These are phyloP conservation scores for Cacatua alba DNA, from an alignment of 2,113 vertebrate species.

Conservation along the genomic window DNA sequence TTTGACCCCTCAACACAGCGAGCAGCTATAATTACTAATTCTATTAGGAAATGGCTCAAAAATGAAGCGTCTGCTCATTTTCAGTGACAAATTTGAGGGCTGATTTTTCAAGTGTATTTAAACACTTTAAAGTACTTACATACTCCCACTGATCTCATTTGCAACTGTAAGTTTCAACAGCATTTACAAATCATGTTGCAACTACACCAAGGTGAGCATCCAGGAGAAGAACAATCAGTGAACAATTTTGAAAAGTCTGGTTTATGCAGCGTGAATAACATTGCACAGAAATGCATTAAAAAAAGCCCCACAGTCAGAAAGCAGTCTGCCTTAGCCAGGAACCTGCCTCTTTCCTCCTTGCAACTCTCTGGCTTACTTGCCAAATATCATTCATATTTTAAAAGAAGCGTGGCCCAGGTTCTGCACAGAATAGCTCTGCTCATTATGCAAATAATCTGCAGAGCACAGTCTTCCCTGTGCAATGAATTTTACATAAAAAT, in stretches of 20 bases:
- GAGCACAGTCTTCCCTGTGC: not conserved
- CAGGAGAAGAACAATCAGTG: not conserved
- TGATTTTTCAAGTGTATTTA: not conserved
- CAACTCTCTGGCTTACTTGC: not conserved
- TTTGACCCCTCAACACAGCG: constrained; percentile 29
- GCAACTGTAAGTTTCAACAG: not conserved
- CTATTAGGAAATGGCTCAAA: not conserved
- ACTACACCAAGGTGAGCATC: not conserved
- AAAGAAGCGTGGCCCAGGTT: not conserved
- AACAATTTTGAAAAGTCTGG: not conserved
- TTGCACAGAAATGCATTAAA: not conserved
- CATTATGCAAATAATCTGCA: not conserved
- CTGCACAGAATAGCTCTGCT: not conserved
- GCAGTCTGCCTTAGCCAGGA: not conserved
- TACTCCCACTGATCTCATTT: not conserved
- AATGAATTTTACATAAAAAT: constrained; percentile 19
- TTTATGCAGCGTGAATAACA: not conserved
- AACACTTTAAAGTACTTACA: not conserved
- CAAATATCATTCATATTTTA: not conserved
- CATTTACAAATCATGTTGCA: not conserved
- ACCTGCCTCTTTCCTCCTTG: not conserved
- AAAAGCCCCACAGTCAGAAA: not conserved
- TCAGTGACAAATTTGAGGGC: not conserved
- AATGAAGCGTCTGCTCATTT: not conserved
- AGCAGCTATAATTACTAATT: constrained; percentile 27